Evolutionary conservation across 2,888 invertebrate genomes (phyloP).

Genomic region (Archips xylosteana): DNA sequence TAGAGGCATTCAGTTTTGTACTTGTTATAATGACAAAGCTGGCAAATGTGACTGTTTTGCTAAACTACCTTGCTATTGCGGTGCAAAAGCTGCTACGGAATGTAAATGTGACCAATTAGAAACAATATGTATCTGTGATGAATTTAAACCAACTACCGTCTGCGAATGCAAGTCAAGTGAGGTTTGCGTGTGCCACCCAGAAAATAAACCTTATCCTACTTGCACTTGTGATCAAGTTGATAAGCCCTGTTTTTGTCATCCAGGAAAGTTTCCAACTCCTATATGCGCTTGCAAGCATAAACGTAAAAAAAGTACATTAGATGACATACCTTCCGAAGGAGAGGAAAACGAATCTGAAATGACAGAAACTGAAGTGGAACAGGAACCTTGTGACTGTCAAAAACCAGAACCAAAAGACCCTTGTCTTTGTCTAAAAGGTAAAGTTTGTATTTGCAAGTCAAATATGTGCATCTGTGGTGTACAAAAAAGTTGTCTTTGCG

Average conservation of each 20-base stretch:
- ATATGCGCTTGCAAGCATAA: slow-evolving; percentile 68
- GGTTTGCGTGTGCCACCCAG: slow-evolving; percentile 68
- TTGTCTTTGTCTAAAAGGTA: slow-evolving; percentile 66
- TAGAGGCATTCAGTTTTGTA: slow-evolving; percentile 56
- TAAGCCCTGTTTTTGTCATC: slow-evolving; percentile 72
- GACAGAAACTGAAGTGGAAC: slow-evolving; percentile 36
- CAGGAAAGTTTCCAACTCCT: slow-evolving; percentile 64
- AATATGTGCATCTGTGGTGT: slow-evolving; percentile 65
- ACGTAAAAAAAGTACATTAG: slow-evolving; percentile 45
- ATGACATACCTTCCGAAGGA: background rate
- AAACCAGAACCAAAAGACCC: slow-evolving; percentile 53
- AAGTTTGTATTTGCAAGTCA: slow-evolving; percentile 62
- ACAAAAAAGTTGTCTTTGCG: slow-evolving; percentile 66
- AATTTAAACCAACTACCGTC: slow-evolving; percentile 55
- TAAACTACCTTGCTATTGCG: slow-evolving; percentile 71
- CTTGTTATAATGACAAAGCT: slow-evolving; percentile 58
- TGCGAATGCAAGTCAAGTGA: slow-evolving; percentile 65
- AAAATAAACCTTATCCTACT: slow-evolving; percentile 56
- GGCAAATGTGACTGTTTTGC: slow-evolving; percentile 67
- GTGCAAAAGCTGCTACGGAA: slow-evolving; percentile 60
- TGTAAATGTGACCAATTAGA: slow-evolving; percentile 65
- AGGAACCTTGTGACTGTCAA: slow-evolving; percentile 69
- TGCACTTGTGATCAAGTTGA: slow-evolving; percentile 68
- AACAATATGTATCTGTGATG: slow-evolving; percentile 69
- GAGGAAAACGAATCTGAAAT: slow-evolving; percentile 13